Base-by-base conservation (phyloP, 2,797 vertebrate species). In the Odontamblyopus lacepedii region DNA sequence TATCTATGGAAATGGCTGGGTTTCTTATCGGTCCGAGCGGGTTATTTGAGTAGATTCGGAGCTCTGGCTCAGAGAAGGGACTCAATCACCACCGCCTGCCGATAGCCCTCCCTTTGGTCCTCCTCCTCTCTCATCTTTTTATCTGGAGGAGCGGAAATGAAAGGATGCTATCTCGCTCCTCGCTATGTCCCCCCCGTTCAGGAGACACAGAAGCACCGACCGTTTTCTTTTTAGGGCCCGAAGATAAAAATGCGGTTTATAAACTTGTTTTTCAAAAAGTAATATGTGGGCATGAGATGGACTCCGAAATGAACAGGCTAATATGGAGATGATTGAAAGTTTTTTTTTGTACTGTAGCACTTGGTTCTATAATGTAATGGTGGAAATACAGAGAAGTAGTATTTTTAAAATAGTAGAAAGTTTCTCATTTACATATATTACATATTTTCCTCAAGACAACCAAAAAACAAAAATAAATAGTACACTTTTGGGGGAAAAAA, bases 71-170 rank as follows among this genome's bases (percentile, higher is more conserved):
- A 88, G 89, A 55, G 73, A 90, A 80, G 86, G 85, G 85, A 89
- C 86, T 90, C 88, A 88, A 91, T 90, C 88, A 89, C 80, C 62
- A 84, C 82, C 70, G 86, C 83, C 81, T 84, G 69, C 80, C 76
- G 87, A 91, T 89, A 91, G 83, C 84, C 88, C 84, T 88, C 81
- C 85, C 88, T 89, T 85, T 89, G 72, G 71, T 79, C 82, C 82
- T 76, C 82, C 70, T 50, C 70, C 69, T 35, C 78, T 84, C 83
- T 87, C 90, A 90, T 89, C 86, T 89, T 88, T 92, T 91, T 91
- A 92, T 92, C 91, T 87, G 85, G 77, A 87, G 75, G 76, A 87
- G 79, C 83, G 91, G 91, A 93, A 93, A 92, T 92, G 88, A 93
- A 92, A 91, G 91, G 91, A 93, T 91, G 86, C 73, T 93, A 93